phyloP scores from a whole-genome alignment of 2,797 vertebrate genomes.

The Gambelia wislizenii region DNA sequence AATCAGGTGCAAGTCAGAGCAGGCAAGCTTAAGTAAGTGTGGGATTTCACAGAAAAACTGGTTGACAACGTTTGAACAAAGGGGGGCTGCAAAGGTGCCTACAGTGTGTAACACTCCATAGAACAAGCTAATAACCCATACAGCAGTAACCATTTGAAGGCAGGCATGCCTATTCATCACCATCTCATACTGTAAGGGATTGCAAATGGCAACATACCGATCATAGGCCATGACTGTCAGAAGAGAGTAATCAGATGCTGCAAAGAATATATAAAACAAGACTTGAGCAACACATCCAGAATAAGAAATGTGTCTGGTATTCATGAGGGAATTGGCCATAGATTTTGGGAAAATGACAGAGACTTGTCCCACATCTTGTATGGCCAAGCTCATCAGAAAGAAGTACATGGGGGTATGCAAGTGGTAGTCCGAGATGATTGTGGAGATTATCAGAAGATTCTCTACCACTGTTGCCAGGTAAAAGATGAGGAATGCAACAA shows the following conservation, averaged over 20 bases:
- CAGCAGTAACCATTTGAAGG: not conserved
- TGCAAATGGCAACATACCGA: conserved; percentile 20
- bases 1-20: not conserved
- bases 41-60: conserved; percentile 23
- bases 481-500: not conserved
- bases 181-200: conserved; percentile 9
- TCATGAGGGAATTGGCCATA: not conserved
- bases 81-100: not conserved
- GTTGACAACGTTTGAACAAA: conserved; percentile 2
- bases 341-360: not conserved
- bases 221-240: conserved; percentile 27
- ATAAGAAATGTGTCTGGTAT: not conserved
- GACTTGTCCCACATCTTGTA: not conserved
- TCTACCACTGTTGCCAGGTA: not conserved
- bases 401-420: conserved; percentile 20
- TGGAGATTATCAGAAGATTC: conserved; percentile 18
- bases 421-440: not conserved
- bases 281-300: conserved; percentile 8
- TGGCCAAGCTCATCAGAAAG: conserved; percentile 25
- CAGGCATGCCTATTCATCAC: not conserved
- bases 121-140: not conserved
- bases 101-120: not conserved
- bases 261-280: not conserved
- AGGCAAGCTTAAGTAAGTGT: not conserved
- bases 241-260: not conserved